phyloP scores from a whole-genome alignment of 2,888 invertebrate species.

The Idaea dimidiata region DNA sequence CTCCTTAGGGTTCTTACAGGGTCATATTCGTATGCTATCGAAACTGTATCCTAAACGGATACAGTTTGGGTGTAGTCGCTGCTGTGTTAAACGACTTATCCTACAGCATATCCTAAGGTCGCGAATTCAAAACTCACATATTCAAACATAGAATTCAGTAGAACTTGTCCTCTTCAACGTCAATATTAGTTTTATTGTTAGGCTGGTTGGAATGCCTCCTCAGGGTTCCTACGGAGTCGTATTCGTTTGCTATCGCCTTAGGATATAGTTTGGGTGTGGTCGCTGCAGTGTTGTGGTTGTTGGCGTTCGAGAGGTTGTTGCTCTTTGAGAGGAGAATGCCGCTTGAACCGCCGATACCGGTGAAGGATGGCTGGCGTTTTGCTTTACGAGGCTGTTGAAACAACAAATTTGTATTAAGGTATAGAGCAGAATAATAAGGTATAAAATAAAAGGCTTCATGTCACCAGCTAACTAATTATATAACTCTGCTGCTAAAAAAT shows the following conservation, averaged over 20 bases:
- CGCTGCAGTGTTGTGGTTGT: constrained; percentile 80
- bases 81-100: too few relatives aligned
- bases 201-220: constrained; percentile 88
- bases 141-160: constrained; percentile 63
- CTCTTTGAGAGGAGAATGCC: constrained; percentile 79
- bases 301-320: constrained; percentile 82
- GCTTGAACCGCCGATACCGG: constrained; percentile 75
- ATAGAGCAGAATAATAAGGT: neutral
- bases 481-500: too few relatives aligned
- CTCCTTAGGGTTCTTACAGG: constrained; percentile 86
- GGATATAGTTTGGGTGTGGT: constrained; percentile 85
- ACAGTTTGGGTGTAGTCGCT: constrained; percentile 83
- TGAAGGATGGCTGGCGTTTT: constrained; percentile 87
- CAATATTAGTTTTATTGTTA: constrained; percentile 83
- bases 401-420: too few relatives aligned
- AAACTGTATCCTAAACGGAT: too few relatives aligned
- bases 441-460: neutral
- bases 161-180: constrained; percentile 84
- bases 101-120: too few relatives aligned
- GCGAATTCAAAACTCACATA: too few relatives aligned
- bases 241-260: constrained; percentile 87
- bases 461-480: too few relatives aligned
- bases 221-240: constrained; percentile 87
- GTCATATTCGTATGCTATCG: constrained; percentile 88
- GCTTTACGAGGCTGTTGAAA: constrained; percentile 68